A percentile compares a stretch with the other conserved stretches of the same genome.
These are phyloP conservation scores for Bombus breviceps DNA, from an alignment of 1,140 invertebrate species.

Conservation along the genomic window DNA sequence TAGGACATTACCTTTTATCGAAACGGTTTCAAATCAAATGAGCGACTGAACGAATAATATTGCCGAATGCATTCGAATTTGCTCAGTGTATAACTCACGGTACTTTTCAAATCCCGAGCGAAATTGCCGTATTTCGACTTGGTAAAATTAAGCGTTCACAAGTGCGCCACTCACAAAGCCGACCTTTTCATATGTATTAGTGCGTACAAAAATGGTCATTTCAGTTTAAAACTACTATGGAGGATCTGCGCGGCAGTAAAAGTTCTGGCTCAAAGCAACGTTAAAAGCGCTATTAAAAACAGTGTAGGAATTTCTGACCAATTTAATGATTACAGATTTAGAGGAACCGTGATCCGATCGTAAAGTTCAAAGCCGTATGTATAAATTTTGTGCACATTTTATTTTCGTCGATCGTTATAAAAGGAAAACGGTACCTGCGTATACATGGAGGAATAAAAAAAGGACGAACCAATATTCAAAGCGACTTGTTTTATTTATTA, in stretches of 20 bases:
- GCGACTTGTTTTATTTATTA: background rate
- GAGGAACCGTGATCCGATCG: background rate
- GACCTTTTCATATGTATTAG: background rate
- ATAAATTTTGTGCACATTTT: background rate
- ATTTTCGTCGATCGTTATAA: background rate
- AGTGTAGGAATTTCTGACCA: background rate
- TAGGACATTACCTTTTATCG: too few relatives aligned
- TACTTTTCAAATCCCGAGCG: background rate
- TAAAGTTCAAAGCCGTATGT: background rate
- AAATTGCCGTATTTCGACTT: background rate
- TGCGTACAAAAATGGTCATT: background rate
- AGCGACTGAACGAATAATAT: background rate
- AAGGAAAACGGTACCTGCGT: background rate
- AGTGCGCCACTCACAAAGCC: background rate
- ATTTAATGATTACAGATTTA: constrained; percentile 15
- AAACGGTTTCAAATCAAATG: too few relatives aligned
- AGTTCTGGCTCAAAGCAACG: background rate
- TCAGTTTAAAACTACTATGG: background rate
- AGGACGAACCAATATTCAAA: background rate
- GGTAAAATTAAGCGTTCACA: background rate
- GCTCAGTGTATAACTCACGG: background rate
- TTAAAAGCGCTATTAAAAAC: constrained; percentile 31
- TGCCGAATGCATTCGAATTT: background rate
- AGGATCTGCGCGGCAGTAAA: background rate
- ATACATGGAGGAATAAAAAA: background rate